Evolutionary conservation across 2,113 vertebrate genomes (phyloP).

Genomic region (Paedocypris sp.): DNA sequence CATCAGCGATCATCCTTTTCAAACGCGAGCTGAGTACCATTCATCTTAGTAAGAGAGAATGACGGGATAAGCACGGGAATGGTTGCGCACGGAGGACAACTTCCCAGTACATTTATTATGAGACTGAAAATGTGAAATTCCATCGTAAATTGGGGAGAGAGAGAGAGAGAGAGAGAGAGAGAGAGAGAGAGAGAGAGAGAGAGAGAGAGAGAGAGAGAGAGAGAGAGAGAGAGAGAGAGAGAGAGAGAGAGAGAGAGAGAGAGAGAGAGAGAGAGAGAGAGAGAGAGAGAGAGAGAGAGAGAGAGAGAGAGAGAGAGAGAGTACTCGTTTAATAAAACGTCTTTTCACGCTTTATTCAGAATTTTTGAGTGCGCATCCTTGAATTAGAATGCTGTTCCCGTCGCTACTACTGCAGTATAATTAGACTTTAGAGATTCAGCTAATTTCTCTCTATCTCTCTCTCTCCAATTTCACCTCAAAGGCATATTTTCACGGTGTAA

Average conservation of each 20-base stretch:
- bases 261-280: not conserved
- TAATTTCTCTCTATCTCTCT: constrained; percentile 38
- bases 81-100: too few species aligned
- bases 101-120: too few species aligned
- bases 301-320: constrained; percentile 21
- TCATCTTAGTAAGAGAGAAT: constrained; percentile 19
- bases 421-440: constrained; percentile 50
- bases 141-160: not conserved
- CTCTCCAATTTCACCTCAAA: constrained; percentile 53
- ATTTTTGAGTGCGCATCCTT: constrained; percentile 54
- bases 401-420: constrained; percentile 52
- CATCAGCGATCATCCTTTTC: constrained; percentile 42
- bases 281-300: not conserved
- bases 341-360: constrained; percentile 32
- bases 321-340: constrained; percentile 50
- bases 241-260: not conserved
- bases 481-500: constrained; percentile 61
- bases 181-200: too few species aligned
- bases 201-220: too few species aligned
- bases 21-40: constrained; percentile 21
- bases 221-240: not conserved
- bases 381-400: constrained; percentile 62
- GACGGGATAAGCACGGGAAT: constrained; percentile 2
- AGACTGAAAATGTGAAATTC: too few species aligned
- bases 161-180: not conserved